Conservation (phyloP, 1,140 invertebrate genomes). For the Drosophila teissieri region DNA sequence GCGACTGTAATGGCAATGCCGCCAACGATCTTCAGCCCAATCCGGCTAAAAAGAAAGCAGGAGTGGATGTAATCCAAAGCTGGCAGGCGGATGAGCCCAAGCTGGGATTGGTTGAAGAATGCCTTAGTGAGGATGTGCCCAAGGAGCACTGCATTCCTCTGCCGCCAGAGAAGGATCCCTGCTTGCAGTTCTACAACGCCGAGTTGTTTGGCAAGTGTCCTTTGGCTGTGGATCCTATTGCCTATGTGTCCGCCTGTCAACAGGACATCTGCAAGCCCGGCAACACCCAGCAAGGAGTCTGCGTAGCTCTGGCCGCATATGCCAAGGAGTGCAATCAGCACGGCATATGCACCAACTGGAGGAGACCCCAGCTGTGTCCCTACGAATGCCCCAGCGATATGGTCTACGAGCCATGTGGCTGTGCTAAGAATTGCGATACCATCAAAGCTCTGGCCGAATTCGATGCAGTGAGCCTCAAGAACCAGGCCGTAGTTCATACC, state of each 20-base stretch:
- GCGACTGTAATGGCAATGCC: constrained; percentile 89
- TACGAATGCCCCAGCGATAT: constrained; percentile 87
- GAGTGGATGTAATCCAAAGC: constrained; percentile 86
- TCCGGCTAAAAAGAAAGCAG: constrained; percentile 74
- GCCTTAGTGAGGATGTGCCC: constrained; percentile 74
- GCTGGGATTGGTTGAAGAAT: constrained; percentile 67
- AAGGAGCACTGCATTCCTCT: constrained; percentile 86
- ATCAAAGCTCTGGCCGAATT: constrained; percentile 75
- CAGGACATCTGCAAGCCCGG: constrained; percentile 87
- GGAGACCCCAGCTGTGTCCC: constrained; percentile 87
- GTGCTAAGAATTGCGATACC: constrained; percentile 89
- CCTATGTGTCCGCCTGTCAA: constrained; percentile 89
- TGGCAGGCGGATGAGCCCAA: constrained; percentile 87
- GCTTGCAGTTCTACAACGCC: constrained; percentile 87
- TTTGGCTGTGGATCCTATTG: constrained; percentile 88
- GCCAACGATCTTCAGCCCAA: constrained; percentile 87
- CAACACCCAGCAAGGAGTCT: constrained; percentile 86
- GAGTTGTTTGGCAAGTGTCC: constrained; percentile 90
- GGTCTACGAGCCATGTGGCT: constrained; percentile 89
- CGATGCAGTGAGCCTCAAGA: constrained; percentile 84
- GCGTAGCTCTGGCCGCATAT: constrained; percentile 89
- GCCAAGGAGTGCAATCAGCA: constrained; percentile 88
- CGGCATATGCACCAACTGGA: constrained; percentile 90
- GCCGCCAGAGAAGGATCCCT: constrained; percentile 87
- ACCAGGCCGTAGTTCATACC: constrained; percentile 79